These are phyloP conservation scores for Cossypha dichroa DNA, from an alignment of 2,797 vertebrate genomes.

Conservation along the genomic window DNA sequence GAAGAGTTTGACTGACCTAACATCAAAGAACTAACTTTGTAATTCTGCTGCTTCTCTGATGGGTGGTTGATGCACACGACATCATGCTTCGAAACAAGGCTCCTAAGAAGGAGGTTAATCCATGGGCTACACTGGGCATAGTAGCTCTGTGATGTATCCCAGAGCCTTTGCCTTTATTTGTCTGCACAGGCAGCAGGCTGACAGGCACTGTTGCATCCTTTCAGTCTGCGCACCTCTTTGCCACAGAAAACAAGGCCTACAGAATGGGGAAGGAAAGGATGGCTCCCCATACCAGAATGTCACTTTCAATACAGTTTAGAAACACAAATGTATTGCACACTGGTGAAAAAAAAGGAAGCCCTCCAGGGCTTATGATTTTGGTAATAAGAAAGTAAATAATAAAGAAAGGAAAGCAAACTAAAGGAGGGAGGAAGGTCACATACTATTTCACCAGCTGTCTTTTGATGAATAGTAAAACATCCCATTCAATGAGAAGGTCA, in stretches of 20 bases:
- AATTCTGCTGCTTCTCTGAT: background rate
- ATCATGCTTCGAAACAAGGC: background rate
- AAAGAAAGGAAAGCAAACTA: background rate
- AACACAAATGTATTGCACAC: background rate
- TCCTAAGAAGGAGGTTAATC: background rate
- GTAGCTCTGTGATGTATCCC: background rate
- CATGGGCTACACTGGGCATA: background rate
- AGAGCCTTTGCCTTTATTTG: background rate
- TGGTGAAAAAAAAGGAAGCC: background rate
- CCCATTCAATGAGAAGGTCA: background rate
- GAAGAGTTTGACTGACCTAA: background rate
- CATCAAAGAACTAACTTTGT: background rate
- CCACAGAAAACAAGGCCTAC: background rate
- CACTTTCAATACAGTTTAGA: background rate
- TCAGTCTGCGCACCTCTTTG: background rate
- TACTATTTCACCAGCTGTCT: background rate
- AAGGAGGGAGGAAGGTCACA: background rate
- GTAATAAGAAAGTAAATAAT: background rate
- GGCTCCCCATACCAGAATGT: background rate
- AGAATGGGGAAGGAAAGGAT: background rate
- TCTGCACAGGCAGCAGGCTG: background rate
- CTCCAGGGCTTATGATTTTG: background rate
- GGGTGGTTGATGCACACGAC: background rate
- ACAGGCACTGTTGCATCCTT: accelerated
- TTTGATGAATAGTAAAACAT: background rate